Evolutionary conservation across 2,113 vertebrate species (phyloP), one percentile per base, ranked within the genome.

Genomic region (Gambusia holbrooki): DNA sequence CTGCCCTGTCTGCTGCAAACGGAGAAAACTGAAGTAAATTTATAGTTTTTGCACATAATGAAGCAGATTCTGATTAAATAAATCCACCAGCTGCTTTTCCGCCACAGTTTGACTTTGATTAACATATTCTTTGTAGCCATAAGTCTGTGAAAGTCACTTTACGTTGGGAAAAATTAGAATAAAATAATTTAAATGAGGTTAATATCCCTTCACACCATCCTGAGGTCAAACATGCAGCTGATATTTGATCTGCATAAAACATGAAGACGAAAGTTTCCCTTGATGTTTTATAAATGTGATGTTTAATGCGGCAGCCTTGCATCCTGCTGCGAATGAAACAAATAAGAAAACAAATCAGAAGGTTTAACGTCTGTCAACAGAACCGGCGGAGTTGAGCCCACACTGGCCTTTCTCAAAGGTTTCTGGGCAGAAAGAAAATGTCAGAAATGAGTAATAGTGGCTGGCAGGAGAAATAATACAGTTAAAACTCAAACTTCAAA

Each of bases 221-320:
- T 11, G 67, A 58, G 76, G 79, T 74, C 27, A 73, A 0, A 62
- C 37, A 63, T 48, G 8, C 17, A 66, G 42, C 54, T 71, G 40
- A 66, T 17, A 71, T 83, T 27, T 79, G 9, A 79, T 76, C 73
- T 88, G 68, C 65, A 71, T 66, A 65, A 73, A 81, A 70, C 27
- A 6, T 14, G 45, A 35, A 33, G 30, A 48, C 33, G n/a, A 25
- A 25, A 58, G 51, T 0, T 58, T 58, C 51, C 51, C 51, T 3
- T n/a, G 22, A n/a, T 3, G 22, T 58, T 58, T 58, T 40, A 40
- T 15, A 45, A 45, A 67, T 22, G 35, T 28, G 0, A 27, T 45
- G n/a, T 32, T 64, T 32, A 19, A 64, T 42, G 63, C 8, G 25
- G 51, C 25, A 33, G 22, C 51, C 11, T 66, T n/a, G 22, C 22